These are phyloP conservation scores for Dysidea cf. avara DNA, from an alignment of 37 sponge, comb jelly and placozoan species.

Conservation along the genomic window DNA sequence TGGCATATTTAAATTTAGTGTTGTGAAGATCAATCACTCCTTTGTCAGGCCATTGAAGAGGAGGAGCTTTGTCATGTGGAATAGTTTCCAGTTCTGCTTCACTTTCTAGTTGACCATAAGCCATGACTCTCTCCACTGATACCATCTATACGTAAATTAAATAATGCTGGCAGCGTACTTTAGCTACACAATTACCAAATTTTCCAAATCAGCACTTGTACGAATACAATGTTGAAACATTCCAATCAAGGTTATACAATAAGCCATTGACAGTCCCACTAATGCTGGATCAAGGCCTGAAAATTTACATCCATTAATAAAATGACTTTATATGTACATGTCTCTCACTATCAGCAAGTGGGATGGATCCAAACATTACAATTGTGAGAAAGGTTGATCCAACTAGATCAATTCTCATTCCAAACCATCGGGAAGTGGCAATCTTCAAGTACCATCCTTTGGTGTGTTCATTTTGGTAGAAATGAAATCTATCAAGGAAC, in stretches of 20 bases:
- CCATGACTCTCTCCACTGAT: constrained; percentile 73
- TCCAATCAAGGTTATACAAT: constrained; percentile 64
- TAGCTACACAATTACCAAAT: constrained; percentile 36
- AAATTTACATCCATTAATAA: background rate
- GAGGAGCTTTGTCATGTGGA: constrained; percentile 31
- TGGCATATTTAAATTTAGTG: constrained; percentile 45
- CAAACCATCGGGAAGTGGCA: constrained; percentile 70
- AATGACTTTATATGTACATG: too few relatives aligned
- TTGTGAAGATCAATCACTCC: constrained; percentile 47
- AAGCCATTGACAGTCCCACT: constrained; percentile 69
- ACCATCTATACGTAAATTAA: constrained; percentile 55
- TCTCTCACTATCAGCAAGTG: too few relatives aligned
- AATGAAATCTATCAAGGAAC: constrained; percentile 32
- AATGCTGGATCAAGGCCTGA: constrained; percentile 39
- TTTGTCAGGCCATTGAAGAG: constrained; percentile 55
- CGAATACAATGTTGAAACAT: constrained; percentile 75
- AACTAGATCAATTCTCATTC: constrained; percentile 63
- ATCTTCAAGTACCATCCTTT: constrained; percentile 69
- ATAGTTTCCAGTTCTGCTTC: constrained; percentile 57
- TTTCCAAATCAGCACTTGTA: constrained; percentile 81
- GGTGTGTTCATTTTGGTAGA: constrained; percentile 53
- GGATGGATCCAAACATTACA: constrained; percentile 51
- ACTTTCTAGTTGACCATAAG: constrained; percentile 41
- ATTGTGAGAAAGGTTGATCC: constrained; percentile 41
- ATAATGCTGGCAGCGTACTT: background rate